A percentile compares a stretch with the other conserved stretches of the same genome.
Conservation (phyloP, 2,113 vertebrate genomes). For the Trematomus loennbergii region DNA sequence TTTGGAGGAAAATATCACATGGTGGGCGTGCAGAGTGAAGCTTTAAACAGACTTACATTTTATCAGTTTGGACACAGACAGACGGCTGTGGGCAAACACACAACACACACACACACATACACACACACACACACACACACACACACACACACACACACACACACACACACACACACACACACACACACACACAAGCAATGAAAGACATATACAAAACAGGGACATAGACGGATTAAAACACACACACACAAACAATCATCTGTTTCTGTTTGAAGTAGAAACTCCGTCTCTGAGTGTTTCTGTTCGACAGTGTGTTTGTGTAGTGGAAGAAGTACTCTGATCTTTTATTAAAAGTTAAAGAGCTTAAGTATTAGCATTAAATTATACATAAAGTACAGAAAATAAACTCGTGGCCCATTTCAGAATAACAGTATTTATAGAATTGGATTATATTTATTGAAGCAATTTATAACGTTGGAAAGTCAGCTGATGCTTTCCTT, state of each 20-base stretch:
- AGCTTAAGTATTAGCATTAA: not conserved
- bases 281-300: not conserved
- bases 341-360: not conserved
- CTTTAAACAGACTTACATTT: constrained; percentile 2
- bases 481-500: no score
- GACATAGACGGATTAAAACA: not conserved
- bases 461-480: no score
- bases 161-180: no score
- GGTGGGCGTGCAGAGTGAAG: not conserved
- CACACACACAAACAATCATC: not conserved
- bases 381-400: not conserved
- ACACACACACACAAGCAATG: not conserved
- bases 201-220: constrained; percentile 12
- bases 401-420: not conserved
- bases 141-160: not conserved
- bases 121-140: not conserved
- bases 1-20: not conserved
- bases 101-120: constrained; percentile 1
- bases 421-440: no score
- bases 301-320: not conserved
- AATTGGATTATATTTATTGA: no score
- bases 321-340: not conserved
- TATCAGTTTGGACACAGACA: constrained; percentile 36
- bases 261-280: constrained; percentile 18
- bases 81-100: constrained; percentile 28